Base-by-base conservation (phyloP, 2,888 invertebrate genomes). In the Nomada fabriciana region DNA sequence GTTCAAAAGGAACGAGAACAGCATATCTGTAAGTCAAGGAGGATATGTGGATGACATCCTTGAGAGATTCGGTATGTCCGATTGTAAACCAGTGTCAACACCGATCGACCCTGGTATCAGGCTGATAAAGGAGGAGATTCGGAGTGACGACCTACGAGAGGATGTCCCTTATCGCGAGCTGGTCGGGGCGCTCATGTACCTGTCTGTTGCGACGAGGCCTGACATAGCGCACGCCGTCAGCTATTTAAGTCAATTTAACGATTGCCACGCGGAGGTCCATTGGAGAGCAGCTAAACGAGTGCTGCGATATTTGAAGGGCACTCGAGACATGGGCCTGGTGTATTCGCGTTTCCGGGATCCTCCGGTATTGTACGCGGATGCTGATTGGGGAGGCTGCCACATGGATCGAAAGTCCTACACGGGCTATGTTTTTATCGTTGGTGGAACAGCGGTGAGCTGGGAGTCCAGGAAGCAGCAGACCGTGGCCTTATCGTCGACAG, bases 241-340 rank as follows among this genome's bases (percentile, higher is more conserved):
- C 55, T 20, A n/a, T 15, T 63, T 86, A 55, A 82, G 85, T 55
- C 82, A 87, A 50, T 88, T 57, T 20, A 69, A 57, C 5, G 47
- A 18, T 4, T 47, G 20, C 15, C 64, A 25, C 10, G 29, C 3
- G 11, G 53, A n/a, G 13, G 5, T 13, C 11, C 76, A 76, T 23
- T 70, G 70, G 76, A 20, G 10, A 3, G 65, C 47, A 5, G 59
- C 57, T 7, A 73, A 65, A 47, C 29, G 29, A 73, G 36, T 72
- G 5, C 18, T 78, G 5, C 67, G 67, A 5, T 78, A 78, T 10
- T 43, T 78, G 18, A 61, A 50, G 5, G 65, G 71, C 1, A 77
- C 77, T 11, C 9, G 11, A 3, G 15, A 20, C 36, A 1, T 64
- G 3, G 69, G 70, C 11, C n/a, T 73, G 1, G 29, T 20, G 5